These are phyloP conservation scores for Pantala flavescens DNA, from an alignment of 1,140 invertebrate species.

Conservation along the genomic window DNA sequence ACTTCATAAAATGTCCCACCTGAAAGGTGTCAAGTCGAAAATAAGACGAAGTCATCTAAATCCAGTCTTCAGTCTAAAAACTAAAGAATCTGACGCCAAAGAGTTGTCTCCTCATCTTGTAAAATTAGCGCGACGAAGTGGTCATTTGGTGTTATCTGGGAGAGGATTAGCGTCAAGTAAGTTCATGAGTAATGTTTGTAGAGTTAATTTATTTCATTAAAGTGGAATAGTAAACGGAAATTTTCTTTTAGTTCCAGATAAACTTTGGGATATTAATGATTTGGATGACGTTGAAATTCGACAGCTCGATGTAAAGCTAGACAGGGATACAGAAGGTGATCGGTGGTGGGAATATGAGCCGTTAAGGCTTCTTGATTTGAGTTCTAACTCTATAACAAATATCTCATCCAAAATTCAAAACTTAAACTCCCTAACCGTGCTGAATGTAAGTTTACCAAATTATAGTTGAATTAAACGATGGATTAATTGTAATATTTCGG, in stretches of 20 bases:
- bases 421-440: constrained; percentile 54
- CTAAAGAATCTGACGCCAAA: constrained; percentile 51
- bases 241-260: constrained; percentile 58
- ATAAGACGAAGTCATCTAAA: constrained; percentile 29
- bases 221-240: not conserved
- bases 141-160: constrained; percentile 65
- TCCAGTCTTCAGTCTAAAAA: constrained; percentile 58
- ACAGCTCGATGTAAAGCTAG: constrained; percentile 47
- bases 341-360: constrained; percentile 80
- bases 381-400: constrained; percentile 58
- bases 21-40: not conserved
- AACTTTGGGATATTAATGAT: constrained; percentile 71
- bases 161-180: constrained; percentile 60
- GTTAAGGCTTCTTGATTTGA: constrained; percentile 65
- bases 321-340: constrained; percentile 48
- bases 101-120: constrained; percentile 56
- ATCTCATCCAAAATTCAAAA: constrained; percentile 58
- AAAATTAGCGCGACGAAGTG: constrained; percentile 64
- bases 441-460: constrained; percentile 47
- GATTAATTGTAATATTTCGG: not conserved
- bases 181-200: constrained; percentile 15
- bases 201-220: not conserved
- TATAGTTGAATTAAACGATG: constrained; percentile 7
- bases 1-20: not conserved
- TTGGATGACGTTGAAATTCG: constrained; percentile 49